Percentiles rank a stretch among this genome's conserved stretches.
phyloP scores from a whole-genome alignment of 2,797 vertebrate species.

The Antrozous pallidus region DNA sequence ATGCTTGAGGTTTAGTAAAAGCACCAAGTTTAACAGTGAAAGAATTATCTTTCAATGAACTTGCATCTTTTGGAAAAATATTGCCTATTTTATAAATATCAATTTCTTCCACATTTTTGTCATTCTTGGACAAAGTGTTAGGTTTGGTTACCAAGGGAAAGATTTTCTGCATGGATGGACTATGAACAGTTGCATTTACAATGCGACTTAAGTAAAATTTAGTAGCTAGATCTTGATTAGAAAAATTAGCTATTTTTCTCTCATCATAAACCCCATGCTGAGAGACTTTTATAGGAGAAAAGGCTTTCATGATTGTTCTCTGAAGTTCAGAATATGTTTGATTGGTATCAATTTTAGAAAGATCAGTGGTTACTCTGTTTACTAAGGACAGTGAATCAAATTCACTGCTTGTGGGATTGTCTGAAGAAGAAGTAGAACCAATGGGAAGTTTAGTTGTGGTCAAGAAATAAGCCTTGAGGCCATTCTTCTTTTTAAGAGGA shows the following conservation, averaged over 20 bases:
- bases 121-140: background rate
- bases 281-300: background rate
- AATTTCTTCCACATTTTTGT: background rate
- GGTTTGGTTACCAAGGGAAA: background rate
- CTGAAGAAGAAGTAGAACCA: background rate
- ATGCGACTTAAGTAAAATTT: background rate
- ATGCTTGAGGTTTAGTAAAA: background rate
- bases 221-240: background rate
- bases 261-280: background rate
- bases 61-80: background rate
- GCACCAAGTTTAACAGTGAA: background rate
- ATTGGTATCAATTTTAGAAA: background rate
- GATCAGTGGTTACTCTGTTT: background rate
- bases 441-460: background rate
- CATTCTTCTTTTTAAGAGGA: background rate
- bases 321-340: background rate
- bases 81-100: background rate
- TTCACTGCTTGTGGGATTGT: background rate
- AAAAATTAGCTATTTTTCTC: background rate
- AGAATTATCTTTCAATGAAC: background rate
- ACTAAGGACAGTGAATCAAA: background rate
- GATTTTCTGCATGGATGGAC: background rate
- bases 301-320: background rate
- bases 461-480: background rate
- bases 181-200: background rate